Evolutionary conservation across 2,797 vertebrate genomes (phyloP), one percentile per base, ranked within the genome.

Genomic region (Sebastes minor): DNA sequence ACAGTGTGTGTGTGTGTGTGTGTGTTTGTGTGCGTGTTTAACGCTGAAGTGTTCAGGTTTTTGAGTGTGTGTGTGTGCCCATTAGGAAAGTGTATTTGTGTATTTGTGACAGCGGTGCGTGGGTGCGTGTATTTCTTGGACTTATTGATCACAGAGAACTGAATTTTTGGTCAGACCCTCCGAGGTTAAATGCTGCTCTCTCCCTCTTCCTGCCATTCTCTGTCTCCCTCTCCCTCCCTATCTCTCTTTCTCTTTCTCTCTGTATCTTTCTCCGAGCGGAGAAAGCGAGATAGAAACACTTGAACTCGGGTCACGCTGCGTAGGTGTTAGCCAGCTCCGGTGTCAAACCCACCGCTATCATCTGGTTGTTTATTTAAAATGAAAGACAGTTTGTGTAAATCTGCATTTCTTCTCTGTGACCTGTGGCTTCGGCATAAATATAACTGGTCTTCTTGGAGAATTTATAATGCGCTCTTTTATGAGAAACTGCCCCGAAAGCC

Each of bases 71-170:
- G 79, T 78, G 79, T 64, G 74, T 53, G 23, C 78, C 80, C 74
- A 84, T 88, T 83, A 85, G 61, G 32, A 77, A 46, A 22, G 76
- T 71, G 70, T 65, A 20, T 74, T 22, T 74, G 80, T 79, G 80
- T 78, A 67, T 66, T 38, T 77, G 95, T 93, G 87, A 95, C 95
- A 96, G 94, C 95, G 91, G 95, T 96, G 97, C 87, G 92, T 92
- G 93, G 92, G 93, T 91, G 90, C 75, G 30, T 85, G 87, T 55
- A 71, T 91, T 88, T 81, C 81, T 86, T 87, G 85, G 86, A 78
- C 80, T 75, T 98, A 97, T 97, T 96, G 97, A 97, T 98, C 97
- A 97, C 91, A 95, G 96, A 96, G 95, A 96, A 96, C 96, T 92
- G 96, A 96, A 97, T 97, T 97, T 97, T 96, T 96, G 95, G 95